Base-by-base conservation (phyloP, 1,140 invertebrate species). In the Chrysomallon squamiferum region DNA sequence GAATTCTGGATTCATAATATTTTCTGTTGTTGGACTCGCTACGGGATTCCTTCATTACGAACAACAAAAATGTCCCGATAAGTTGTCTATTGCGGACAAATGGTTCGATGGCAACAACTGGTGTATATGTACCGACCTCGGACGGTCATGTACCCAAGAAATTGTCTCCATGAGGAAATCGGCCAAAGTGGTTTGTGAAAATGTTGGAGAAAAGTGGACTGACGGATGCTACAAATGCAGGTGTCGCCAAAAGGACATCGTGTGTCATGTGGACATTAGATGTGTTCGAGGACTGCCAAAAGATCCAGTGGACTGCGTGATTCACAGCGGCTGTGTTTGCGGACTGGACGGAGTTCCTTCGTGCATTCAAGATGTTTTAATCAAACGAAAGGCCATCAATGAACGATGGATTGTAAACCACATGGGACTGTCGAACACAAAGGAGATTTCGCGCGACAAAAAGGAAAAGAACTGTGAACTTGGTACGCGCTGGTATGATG, bases 41-140 rank as follows among this genome's bases (percentile, higher is more conserved):
- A 38, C 15, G 35, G 35, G 35, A 38, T 38, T 38, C 35, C 15
- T 38, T 5, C 35, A 38, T 38, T 38, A 7, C 15, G 35, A 38
- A 15, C 35, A 5, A 38, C 6, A 38, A 38, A 38, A 38, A 2
- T 54, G 50, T 54, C 50, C 50, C 4, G 25, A 30, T 2, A 54
- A 54, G 29, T 30, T 27, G 50, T 20, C n/a, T 30, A 30, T 54
- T 2, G 22, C 18, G 25, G 50, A 54, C 22, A 54, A 54, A 54
- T 54, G 50, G 50, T 54, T 20, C n/a, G 50, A 54, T 27, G 50
- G 50, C 3, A 20, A 30, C n/a, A 54, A 54, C 50, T 54, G 50
- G 50, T 54, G 50, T 20, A 18, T 54, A 20, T 54, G 50, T 30
- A 54, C 25, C 22, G 50, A 54, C 25, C 9, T 30, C 5, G 50